phyloP scores from a whole-genome alignment of 2,797 vertebrate genomes.

The Antrozous pallidus region DNA sequence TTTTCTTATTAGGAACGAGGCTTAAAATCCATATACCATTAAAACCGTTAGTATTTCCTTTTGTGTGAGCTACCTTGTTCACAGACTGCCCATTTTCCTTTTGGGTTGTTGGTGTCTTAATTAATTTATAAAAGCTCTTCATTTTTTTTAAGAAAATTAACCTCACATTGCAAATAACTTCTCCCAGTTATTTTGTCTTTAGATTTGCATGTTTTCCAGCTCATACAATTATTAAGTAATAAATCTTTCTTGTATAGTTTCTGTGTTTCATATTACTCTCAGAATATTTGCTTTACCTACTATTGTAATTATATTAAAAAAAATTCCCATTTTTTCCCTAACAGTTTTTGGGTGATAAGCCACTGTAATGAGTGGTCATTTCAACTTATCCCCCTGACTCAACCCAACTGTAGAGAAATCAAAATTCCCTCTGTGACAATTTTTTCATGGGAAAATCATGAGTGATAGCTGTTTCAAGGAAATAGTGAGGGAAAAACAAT shows the following conservation, averaged over 20 bases:
- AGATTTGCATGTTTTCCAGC: not conserved
- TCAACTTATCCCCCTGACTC: not conserved
- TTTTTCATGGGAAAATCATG: not conserved
- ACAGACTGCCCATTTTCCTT: not conserved
- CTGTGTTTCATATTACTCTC: not conserved
- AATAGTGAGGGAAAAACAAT: not conserved
- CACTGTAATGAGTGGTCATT: not conserved
- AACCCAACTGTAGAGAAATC: not conserved
- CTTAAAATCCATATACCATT: not conserved
- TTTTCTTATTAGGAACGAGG: not conserved
- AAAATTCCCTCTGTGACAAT: not conserved
- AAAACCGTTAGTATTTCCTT: not conserved
- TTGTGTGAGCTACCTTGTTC: not conserved
- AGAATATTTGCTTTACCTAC: not conserved
- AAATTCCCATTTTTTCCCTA: not conserved
- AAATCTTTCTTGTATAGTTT: not conserved
- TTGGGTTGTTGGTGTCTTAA: not conserved
- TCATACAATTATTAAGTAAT: not conserved
- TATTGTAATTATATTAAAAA: not conserved
- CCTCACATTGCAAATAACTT: not conserved
- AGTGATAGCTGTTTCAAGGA: not conserved
- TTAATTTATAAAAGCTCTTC: not conserved
- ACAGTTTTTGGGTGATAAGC: not conserved
- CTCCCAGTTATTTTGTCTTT: not conserved
- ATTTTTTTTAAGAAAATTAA: conserved; percentile 7